These are phyloP conservation scores for Phaonia tiefii DNA, from an alignment of 2,888 invertebrate genomes.

Conservation along the genomic window DNA sequence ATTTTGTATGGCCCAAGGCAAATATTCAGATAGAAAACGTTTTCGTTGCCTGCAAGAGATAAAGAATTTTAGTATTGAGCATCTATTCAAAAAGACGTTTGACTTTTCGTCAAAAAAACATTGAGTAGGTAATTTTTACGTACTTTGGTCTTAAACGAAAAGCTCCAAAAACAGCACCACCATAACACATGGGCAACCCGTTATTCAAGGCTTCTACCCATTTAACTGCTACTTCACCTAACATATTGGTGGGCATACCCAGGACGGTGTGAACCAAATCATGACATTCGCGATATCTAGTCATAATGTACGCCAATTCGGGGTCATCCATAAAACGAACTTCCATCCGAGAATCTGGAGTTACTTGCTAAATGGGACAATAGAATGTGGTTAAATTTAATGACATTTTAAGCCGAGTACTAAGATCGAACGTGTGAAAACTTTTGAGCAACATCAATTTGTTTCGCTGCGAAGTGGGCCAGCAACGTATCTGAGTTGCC, in stretches of 20 bases:
- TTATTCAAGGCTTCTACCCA: conserved; percentile 99
- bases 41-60: conserved; percentile 83
- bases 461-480: too few relatives aligned
- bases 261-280: conserved; percentile 96
- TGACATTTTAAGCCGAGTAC: too few relatives aligned
- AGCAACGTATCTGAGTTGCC: too few relatives aligned
- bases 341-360: conserved; percentile 93
- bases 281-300: conserved; percentile 97
- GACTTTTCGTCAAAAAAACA: background rate
- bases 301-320: conserved; percentile 97
- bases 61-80: background rate
- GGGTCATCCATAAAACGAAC: conserved; percentile 95
- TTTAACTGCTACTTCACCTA: conserved; percentile 95
- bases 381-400: too few relatives aligned
- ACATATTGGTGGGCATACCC: conserved; percentile 96
- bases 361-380: conserved; percentile 86
- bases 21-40: conserved; percentile 87
- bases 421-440: too few relatives aligned
- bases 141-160: conserved; percentile 89
- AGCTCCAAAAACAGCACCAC: conserved; percentile 96
- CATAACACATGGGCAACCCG: conserved; percentile 96
- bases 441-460: too few relatives aligned
- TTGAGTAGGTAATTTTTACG: conserved; percentile 54
- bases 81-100: conserved; percentile 37
- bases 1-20: conserved; percentile 93